A percentile compares a stretch with the other conserved stretches of the same genome.
phyloP scores from a whole-genome alignment of 2,888 invertebrate genomes.

The Philhelius pedissequus region DNA sequence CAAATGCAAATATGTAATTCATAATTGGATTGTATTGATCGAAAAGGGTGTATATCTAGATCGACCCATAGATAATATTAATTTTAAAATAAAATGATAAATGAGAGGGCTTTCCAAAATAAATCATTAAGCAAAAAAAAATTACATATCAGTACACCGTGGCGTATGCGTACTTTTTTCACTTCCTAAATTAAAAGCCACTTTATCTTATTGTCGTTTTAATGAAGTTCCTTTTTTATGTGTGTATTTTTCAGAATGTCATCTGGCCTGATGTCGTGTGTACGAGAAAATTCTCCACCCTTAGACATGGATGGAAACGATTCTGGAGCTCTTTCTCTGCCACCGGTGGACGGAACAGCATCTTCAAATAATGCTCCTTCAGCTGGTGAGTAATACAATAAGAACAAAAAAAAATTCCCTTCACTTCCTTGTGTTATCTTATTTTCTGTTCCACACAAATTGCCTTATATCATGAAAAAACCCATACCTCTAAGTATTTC shows the following conservation, averaged over 20 bases:
- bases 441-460: not conserved
- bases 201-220: not conserved
- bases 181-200: not conserved
- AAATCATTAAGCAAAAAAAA: not conserved
- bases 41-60: not conserved
- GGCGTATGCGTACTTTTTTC: not conserved
- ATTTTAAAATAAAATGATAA: not conserved
- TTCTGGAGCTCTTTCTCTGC: conserved; percentile 76
- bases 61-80: not conserved
- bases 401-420: not conserved
- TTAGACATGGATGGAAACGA: conserved; percentile 74
- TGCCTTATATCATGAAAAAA: conserved; percentile 9
- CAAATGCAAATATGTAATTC: not conserved
- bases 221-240: conserved; percentile 16
- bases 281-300: conserved; percentile 78
- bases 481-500: not conserved
- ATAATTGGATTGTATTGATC: conserved; percentile 10
- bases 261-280: conserved; percentile 78
- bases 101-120: too few relatives aligned
- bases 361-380: conserved; percentile 59
- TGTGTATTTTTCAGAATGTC: conserved; percentile 75
- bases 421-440: not conserved
- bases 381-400: conserved; percentile 52
- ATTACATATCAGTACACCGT: not conserved
- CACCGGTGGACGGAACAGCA: conserved; percentile 63